Conservation (phyloP, 2,797 vertebrate species). For the Amblyopsis hoosieri region DNA sequence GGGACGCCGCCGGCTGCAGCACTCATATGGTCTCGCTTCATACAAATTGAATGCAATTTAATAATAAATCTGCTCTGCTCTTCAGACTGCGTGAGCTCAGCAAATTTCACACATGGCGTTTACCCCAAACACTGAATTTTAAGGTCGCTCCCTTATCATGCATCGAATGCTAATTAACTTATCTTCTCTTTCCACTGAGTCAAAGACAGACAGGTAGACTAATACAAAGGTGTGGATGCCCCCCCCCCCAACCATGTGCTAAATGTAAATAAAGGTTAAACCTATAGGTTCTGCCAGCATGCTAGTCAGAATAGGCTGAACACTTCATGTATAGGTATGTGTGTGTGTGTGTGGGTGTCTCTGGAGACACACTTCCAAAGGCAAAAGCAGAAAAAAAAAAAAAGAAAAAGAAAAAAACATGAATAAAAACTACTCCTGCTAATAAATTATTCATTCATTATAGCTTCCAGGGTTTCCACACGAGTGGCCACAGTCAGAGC, state of each 20-base stretch:
- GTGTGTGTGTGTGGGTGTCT: constrained; percentile 21
- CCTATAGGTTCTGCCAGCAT: constrained; percentile 9
- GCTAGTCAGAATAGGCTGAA: constrained; percentile 6
- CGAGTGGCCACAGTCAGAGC: constrained; percentile 66
- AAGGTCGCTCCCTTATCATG: constrained; percentile 38
- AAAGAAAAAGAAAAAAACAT: constrained; percentile 31
- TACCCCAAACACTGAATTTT: constrained; percentile 25
- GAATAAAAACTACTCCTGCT: constrained; percentile 52
- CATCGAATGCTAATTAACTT: constrained; percentile 38
- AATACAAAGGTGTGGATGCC: constrained; percentile 17
- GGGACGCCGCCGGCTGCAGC: constrained; percentile 47
- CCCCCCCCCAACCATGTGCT: constrained; percentile 8
- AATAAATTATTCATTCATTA: constrained; percentile 74
- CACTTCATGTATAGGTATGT: constrained; percentile 17
- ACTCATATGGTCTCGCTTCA: constrained; percentile 58
- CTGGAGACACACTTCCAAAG: constrained; percentile 46
- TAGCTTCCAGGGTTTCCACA: constrained; percentile 71
- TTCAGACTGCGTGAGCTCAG: constrained; percentile 43
- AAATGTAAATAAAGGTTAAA: constrained; percentile 31
- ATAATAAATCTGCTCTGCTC: constrained; percentile 60
- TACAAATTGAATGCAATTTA: constrained; percentile 62
- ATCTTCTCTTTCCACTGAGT: constrained; percentile 9
- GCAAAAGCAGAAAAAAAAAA: constrained; percentile 30
- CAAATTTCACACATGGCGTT: constrained; percentile 32
- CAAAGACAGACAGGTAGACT: constrained; percentile 1